These are phyloP conservation scores for Galeruca laticollis DNA, from an alignment of 2,888 invertebrate species.

Conservation along the genomic window DNA sequence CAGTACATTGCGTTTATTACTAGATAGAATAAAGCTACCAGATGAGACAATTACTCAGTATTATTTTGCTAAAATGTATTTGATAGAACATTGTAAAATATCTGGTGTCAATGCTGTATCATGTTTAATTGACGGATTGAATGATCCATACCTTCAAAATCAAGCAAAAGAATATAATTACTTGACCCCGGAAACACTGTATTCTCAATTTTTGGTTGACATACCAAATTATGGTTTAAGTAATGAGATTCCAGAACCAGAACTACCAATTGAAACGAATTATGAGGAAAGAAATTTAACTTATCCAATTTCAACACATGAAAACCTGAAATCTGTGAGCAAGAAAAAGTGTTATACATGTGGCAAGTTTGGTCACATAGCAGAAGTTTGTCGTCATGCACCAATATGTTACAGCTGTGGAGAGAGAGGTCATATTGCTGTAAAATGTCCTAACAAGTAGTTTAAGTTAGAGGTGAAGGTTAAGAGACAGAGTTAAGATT, in stretches of 20 bases:
- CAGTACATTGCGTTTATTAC: conserved; percentile 51
- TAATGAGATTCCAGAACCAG: conserved; percentile 1
- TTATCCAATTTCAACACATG: not conserved
- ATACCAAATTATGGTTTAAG: conserved; percentile 30
- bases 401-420: conserved; percentile 51
- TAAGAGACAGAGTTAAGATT: not conserved
- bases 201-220: conserved; percentile 51
- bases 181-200: conserved; percentile 55
- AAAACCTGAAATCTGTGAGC: not conserved
- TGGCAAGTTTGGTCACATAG: conserved; percentile 48
- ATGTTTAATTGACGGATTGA: conserved; percentile 56
- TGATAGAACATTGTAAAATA: conserved; percentile 57
- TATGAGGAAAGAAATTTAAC: not conserved
- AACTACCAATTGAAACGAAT: conserved; percentile 1
- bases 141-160: conserved; percentile 48
- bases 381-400: conserved; percentile 49
- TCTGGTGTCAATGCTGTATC: conserved; percentile 57
- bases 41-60: conserved; percentile 56
- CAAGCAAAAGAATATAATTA: conserved; percentile 52
- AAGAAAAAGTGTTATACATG: conserved; percentile 47
- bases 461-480: too few relatives aligned
- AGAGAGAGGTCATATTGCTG: conserved; percentile 50
- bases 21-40: conserved; percentile 49
- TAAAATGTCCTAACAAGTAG: conserved; percentile 43
- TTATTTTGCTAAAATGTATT: conserved; percentile 57